Base-by-base conservation (phyloP, 2,888 invertebrate species). In the Tetragnatha montana region DNA sequence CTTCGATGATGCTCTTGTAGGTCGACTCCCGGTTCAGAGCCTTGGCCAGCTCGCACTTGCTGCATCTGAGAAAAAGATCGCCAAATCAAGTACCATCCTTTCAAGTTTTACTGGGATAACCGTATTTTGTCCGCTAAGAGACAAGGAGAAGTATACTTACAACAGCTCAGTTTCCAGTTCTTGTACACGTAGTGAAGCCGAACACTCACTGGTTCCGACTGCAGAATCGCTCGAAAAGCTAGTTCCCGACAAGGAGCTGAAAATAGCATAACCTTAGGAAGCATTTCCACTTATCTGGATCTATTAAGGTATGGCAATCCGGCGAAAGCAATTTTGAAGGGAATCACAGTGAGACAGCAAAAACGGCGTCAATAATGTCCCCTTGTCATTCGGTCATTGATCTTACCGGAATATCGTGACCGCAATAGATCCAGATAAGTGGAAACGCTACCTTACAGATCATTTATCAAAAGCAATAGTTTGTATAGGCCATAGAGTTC, bases 41-140 rank as follows among this genome's bases (percentile, higher is more conserved):
- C 90, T 93, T 93, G 50, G 94, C 94, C 87, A 94, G 92, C 91
- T 94, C 93, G 91, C 93, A 93, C 92, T 94, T 94, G 19, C 93
- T 92, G 7, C 92, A 92, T 84, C 93, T 94, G 79, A 71, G 87
- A 83, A 81, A 68, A 89, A 75, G 49, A 22, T 12, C 7, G 50
- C 35, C 21, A 21, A 73, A 75, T 75, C 47, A n/a, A 19, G n/a
- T 6, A n/a, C 19, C 8, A n/a, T n/a, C 19, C n/a, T 49, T 71
- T 71, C 71, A 74, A 60, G 51, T 22, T 76, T 47, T 78, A n/a
- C 10, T 3, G 49, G 8, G 21, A 80, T 78, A 79, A 60, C 8
- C 1, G 6, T 12, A 8, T 35, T 6, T 50, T 73, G 19, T 4
- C 19, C 6, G n/a, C 19, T 3, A 35, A 35, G 35, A 35, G 35